Evolutionary conservation across 2,888 invertebrate species (phyloP), one percentile per base, ranked within the genome.

Genomic region (Gerris lacustris): DNA sequence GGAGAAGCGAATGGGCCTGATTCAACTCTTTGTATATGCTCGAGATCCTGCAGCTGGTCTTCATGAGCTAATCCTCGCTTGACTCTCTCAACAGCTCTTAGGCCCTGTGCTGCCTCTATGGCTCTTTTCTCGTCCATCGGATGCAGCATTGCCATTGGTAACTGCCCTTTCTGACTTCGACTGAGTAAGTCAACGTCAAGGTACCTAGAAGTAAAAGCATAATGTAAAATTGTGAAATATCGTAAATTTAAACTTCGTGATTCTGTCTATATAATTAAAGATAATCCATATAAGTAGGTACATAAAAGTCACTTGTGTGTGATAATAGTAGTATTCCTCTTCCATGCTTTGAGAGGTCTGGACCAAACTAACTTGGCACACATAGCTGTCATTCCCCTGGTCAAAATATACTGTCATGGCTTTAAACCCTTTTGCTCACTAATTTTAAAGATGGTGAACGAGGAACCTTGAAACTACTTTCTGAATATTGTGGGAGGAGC

Each of bases 161-260:
- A 31, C 64, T 64, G 64, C 17, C 70, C 74, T 9, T 71, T 73
- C 62, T 71, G 83, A n/a, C 83, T 81, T 71, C 84, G 83, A 67
- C 86, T 84, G 80, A 87, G 82, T 18, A 87, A 80, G 76, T 87
- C 86, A 0, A 86, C 86, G 75, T 88, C 87, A 7, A 90, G 80
- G 72, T 88, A 86, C 74, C 77, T 76, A 72, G 9, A 71, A 67
- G 69, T 9, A 67, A 31, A 31, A 2, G n/a, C n/a, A 62, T 62
- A 62, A 62, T 62, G n/a, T 15, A 62, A n/a, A 62, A 62, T 62
- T 15, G 31, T 17, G 66, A 17, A 2, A 18, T 2, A 11, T 18
- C 18, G 9, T 18, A 18, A n/a, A 66, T 66, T 66, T n/a, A 15
- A 5, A 66, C 31, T 66, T 66, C 18, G 5, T 66, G 66, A 66